These are phyloP conservation scores for Nipponia nippon DNA, from an alignment of 2,113 vertebrate species.

Conservation along the genomic window DNA sequence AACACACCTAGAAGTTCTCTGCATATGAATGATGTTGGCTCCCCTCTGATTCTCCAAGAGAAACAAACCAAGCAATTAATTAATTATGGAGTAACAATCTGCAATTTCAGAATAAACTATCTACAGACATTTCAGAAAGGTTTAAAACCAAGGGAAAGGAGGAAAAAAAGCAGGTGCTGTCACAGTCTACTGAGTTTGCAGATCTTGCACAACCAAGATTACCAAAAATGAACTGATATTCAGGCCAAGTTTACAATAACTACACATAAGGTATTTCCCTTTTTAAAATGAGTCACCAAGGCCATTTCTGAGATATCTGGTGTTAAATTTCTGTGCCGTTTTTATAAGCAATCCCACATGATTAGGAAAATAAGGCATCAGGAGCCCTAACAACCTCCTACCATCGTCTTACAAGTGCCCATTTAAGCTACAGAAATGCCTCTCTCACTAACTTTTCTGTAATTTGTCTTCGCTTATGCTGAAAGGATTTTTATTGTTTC, in stretches of 20 bases:
- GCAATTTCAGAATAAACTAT: neutral
- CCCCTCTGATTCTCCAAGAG: neutral
- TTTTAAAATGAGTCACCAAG: slow-evolving; percentile 2
- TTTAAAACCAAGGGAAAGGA: neutral
- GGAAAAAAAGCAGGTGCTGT: neutral
- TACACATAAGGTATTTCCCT: neutral
- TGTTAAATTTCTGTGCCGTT: neutral
- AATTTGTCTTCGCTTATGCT: neutral
- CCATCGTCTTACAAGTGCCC: neutral
- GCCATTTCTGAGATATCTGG: neutral
- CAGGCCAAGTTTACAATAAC: neutral
- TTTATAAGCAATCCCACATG: neutral
- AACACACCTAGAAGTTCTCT: neutral
- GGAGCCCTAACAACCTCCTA: neutral
- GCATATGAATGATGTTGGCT: fast-evolving
- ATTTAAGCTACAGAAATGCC: neutral
- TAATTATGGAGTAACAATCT: neutral
- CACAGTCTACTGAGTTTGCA: neutral
- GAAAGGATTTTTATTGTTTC: neutral
- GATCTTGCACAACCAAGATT: neutral
- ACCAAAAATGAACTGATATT: neutral
- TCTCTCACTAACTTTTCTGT: neutral
- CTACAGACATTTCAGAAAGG: neutral
- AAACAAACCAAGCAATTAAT: neutral
- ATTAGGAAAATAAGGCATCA: neutral